phyloP scores from a whole-genome alignment of 2,888 invertebrate species.

The Dolichopus griseipennis region DNA sequence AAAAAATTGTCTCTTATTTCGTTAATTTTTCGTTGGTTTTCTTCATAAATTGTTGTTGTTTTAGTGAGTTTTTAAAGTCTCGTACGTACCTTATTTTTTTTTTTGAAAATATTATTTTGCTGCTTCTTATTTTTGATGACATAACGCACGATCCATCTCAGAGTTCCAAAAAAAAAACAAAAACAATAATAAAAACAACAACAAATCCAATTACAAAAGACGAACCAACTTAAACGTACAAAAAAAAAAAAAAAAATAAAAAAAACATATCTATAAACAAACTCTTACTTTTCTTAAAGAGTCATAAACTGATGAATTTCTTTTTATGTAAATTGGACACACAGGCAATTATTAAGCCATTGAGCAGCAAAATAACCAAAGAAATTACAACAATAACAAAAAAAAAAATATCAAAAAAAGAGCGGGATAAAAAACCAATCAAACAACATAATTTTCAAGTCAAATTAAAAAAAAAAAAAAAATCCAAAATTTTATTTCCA shows the following conservation, averaged over 20 bases:
- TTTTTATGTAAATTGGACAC: constrained; percentile 8
- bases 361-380: not conserved
- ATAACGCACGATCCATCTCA: not conserved
- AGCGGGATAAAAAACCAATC: not conserved
- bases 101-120: not conserved
- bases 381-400: too few relatives aligned
- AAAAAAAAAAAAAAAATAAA: not conserved
- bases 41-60: not conserved
- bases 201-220: not conserved
- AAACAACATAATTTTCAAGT: not conserved
- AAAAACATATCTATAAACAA: not conserved
- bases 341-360: not conserved
- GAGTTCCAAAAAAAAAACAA: not conserved
- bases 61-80: not conserved
- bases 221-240: not conserved
- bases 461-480: too few relatives aligned
- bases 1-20: not conserved
- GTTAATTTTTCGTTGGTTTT: not conserved
- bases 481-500: not conserved
- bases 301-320: constrained; percentile 9
- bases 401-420: too few relatives aligned
- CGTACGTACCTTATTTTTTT: too few relatives aligned
- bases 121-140: not conserved
- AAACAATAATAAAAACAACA: not conserved
- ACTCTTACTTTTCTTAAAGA: constrained; percentile 6